phyloP scores from a whole-genome alignment of 2,797 vertebrate species.

The Halcyon leucocephala region DNA sequence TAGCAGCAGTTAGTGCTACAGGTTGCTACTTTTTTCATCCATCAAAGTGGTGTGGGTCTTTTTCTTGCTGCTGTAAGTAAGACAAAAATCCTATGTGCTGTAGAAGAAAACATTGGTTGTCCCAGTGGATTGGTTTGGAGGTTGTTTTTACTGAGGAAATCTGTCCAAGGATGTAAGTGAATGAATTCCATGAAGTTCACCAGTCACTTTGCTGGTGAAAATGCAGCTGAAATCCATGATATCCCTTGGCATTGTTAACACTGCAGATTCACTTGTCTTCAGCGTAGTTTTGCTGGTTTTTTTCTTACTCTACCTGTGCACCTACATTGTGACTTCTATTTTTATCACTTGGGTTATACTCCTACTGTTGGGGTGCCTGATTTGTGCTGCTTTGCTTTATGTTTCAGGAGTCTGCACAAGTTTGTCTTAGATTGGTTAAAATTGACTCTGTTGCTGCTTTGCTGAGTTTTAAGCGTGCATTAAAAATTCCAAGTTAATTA shows the following conservation, averaged over 20 bases:
- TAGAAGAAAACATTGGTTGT: not conserved
- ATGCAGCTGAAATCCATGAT: not conserved
- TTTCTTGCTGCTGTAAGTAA: rapidly evolving
- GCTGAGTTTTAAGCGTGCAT: not conserved
- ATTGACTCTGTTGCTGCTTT: not conserved
- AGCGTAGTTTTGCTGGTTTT: not conserved
- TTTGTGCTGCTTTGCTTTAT: not conserved
- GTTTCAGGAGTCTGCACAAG: not conserved
- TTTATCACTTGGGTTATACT: not conserved
- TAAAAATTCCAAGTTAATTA: not conserved
- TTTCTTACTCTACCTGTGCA: not conserved
- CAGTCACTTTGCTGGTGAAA: not conserved
- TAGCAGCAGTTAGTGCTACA: not conserved
- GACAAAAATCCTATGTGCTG: rapidly evolving
- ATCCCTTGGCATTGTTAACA: not conserved
- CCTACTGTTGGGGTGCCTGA: not conserved
- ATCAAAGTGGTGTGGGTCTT: not conserved
- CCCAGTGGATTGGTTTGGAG: not conserved
- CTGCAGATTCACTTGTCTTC: not conserved
- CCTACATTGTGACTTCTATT: not conserved
- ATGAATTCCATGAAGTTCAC: not conserved
- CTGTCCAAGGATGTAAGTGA: not conserved
- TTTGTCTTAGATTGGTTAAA: not conserved
- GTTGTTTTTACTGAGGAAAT: not conserved
- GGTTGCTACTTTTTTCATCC: not conserved